Evolutionary conservation across 1,140 invertebrate genomes (phyloP).

Genomic region (Sycophaga agraensis): DNA sequence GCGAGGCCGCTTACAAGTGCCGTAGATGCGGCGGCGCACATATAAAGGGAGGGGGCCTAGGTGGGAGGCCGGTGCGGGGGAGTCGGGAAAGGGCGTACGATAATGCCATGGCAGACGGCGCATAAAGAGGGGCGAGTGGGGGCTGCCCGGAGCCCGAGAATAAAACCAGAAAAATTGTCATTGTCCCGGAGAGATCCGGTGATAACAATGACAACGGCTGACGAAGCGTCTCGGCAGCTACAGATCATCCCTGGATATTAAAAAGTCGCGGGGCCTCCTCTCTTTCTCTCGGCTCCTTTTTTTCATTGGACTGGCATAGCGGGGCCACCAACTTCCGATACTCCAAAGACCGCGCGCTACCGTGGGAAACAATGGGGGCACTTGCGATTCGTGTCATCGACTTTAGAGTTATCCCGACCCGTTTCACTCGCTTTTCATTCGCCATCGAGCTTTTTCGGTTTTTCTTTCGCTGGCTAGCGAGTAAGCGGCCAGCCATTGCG

Average conservation of each 20-base stretch:
- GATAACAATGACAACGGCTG: conserved; percentile 56
- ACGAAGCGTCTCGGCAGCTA: conserved; percentile 48
- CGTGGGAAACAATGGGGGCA: conserved; percentile 38
- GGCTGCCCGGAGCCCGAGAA: conserved; percentile 34
- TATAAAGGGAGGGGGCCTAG: background rate
- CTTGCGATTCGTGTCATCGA: conserved; percentile 39
- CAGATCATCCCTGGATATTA: conserved; percentile 57
- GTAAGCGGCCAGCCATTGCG: background rate
- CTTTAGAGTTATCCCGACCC: background rate
- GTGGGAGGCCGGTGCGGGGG: background rate
- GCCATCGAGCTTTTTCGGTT: background rate
- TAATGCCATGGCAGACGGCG: conserved; percentile 13
- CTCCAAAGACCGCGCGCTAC: conserved; percentile 27
- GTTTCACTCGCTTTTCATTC: background rate
- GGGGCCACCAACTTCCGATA: conserved; percentile 32
- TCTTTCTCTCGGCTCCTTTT: background rate
- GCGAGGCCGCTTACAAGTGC: too few species aligned
- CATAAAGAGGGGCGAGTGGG: background rate
- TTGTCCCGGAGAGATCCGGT: conserved; percentile 54
- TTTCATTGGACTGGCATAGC: background rate
- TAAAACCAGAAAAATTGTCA: conserved; percentile 56
- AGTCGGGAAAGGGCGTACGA: background rate
- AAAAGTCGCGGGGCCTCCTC: conserved; percentile 44
- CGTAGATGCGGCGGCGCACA: background rate
- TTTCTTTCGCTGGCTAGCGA: background rate